Evolutionary conservation across 2,888 invertebrate genomes (phyloP).

Genomic region (Nineta flava): DNA sequence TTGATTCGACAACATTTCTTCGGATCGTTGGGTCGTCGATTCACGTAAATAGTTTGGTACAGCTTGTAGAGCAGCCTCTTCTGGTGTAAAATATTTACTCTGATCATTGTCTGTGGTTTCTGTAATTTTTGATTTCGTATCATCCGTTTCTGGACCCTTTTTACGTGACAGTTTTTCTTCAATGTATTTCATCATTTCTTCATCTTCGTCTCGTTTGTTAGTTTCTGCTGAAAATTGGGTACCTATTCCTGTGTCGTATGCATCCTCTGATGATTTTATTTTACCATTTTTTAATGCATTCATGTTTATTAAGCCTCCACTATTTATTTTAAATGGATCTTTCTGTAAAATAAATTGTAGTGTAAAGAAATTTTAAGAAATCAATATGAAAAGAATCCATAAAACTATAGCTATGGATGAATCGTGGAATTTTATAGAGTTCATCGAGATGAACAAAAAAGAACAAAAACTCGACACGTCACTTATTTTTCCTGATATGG

Average conservation of each 20-base stretch:
- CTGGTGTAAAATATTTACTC: constrained; percentile 61
- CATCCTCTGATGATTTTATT: constrained; percentile 69
- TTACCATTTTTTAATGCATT: constrained; percentile 66
- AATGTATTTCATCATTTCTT: constrained; percentile 91
- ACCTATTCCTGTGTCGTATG: constrained; percentile 87
- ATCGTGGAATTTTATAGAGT: too few relatives aligned
- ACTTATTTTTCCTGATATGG: too few relatives aligned
- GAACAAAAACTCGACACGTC: too few relatives aligned
- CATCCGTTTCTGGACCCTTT: constrained; percentile 44
- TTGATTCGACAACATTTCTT: constrained; percentile 99
- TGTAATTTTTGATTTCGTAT: constrained; percentile 22
- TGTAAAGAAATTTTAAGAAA: constrained; percentile 6
- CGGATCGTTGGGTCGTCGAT: constrained; percentile 75
- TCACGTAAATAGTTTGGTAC: constrained; percentile 79
- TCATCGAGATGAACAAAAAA: too few relatives aligned
- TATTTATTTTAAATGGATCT: constrained; percentile 61
- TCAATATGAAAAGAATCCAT: constrained; percentile 1
- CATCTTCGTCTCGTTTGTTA: constrained; percentile 94
- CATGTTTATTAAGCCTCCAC: constrained; percentile 84
- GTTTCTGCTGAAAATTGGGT: constrained; percentile 97
- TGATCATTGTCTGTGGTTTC: constrained; percentile 27
- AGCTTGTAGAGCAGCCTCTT: constrained; percentile 78
- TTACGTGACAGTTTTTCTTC: constrained; percentile 76
- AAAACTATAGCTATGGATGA: constrained; percentile 6
- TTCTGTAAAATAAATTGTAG: constrained; percentile 31